These are phyloP conservation scores for Nematostella vectensis DNA, from an alignment of 92 coral and sea anemone species.

Conservation along the genomic window DNA sequence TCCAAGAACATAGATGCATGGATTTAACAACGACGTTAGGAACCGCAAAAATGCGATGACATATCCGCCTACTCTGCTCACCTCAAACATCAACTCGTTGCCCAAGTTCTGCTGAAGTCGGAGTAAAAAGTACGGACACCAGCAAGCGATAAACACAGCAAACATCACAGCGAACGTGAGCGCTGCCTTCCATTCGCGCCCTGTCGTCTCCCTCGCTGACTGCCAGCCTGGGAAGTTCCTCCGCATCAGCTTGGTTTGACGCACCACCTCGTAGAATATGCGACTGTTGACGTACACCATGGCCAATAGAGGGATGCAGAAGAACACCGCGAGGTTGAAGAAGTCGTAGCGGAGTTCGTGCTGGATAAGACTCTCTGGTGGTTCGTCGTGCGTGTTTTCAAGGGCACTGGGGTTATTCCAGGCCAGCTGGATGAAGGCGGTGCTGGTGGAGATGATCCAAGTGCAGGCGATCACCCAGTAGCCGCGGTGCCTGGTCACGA, in stretches of 20 bases:
- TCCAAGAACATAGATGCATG: slow-evolving; percentile 34
- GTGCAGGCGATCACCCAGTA: slow-evolving; percentile 17
- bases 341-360: slow-evolving; percentile 20
- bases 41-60: slow-evolving; percentile 20
- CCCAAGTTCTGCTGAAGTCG: slow-evolving; percentile 27
- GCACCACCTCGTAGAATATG: slow-evolving; percentile 29
- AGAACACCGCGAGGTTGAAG: slow-evolving; percentile 20
- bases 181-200: slow-evolving; percentile 31
- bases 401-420: slow-evolving; percentile 33
- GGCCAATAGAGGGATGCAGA: slow-evolving; percentile 22
- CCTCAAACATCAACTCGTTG: slow-evolving; percentile 2
- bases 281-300: slow-evolving; percentile 35
- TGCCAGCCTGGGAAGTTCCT: slow-evolving; percentile 34
- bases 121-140: slow-evolving; percentile 32
- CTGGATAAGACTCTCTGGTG: slow-evolving; percentile 1
- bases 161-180: slow-evolving; percentile 25
- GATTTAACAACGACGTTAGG: slow-evolving; percentile 32
- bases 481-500: slow-evolving; percentile 58
- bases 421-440: slow-evolving; percentile 43
- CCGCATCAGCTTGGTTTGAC: slow-evolving; percentile 24
- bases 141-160: slow-evolving; percentile 14
- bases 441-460: slow-evolving; percentile 35
- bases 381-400: slow-evolving; percentile 9
- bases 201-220: slow-evolving; percentile 6
- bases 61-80: not conserved